Evolutionary conservation across 2,888 invertebrate species (phyloP), one percentile per base, ranked within the genome.

Genomic region (Ectropis crepuscularia): DNA sequence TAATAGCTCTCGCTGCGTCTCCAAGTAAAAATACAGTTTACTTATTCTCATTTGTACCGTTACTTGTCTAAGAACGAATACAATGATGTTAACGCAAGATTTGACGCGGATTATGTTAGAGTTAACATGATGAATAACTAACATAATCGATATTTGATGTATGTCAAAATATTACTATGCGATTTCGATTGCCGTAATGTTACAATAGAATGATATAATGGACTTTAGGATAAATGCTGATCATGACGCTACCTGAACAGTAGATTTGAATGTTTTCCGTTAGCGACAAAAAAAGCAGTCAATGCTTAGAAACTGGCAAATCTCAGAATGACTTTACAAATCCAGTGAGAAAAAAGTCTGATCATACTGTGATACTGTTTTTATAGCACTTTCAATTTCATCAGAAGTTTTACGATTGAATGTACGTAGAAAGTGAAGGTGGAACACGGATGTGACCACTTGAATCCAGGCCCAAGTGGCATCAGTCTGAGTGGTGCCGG

Each of bases 351-450:
- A 55, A 53, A 65, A 50, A 60, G 16, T 53, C 53, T 12, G 57
- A 61, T 61, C 60, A 57, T 16, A 57, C 42, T 55, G 16, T 58
- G 45, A 48, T 63, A 57, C 45, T 58, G 63, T 65, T 67, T 68
- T 72, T 65, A 67, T 69, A 74, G 68, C 71, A 78, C 80, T 80
- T 80, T 80, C 81, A 76, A 73, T 79, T 80, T 80, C 74, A 77
- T 75, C 70, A 73, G 74, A 71, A 72, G 50, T 70, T 76, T 69
- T 69, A 69, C 70, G 70, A 78, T 74, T 74, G 69, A 69, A 73
- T 68, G 66, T 68, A 69, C 71, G 73, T 82, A 83, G 85, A 85
- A 84, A 85, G 85, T 80, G 81, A 83, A 79, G 67, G 72, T 71
- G 64, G 63, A 64, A 75, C 67, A 71, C 80, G 81, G 79, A 80